These are phyloP conservation scores for Erethizon dorsatum DNA, from an alignment of 2,797 vertebrate species.

Conservation along the genomic window DNA sequence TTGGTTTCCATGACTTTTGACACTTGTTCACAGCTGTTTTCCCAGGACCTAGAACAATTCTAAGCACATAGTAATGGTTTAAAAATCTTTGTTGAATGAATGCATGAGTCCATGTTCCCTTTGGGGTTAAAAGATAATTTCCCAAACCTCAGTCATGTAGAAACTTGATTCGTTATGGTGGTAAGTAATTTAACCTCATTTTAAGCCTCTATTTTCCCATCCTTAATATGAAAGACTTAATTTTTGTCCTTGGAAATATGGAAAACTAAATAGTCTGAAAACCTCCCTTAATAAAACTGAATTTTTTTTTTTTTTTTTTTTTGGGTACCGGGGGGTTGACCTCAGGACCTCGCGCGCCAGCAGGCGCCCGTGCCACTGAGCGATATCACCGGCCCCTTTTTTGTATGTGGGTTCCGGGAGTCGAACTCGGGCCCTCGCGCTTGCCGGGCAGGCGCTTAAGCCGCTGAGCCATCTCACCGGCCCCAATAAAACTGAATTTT, in stretches of 20 bases:
- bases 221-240: neutral
- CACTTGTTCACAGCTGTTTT: neutral
- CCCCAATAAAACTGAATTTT: slow-evolving; percentile 51
- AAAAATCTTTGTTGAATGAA: neutral
- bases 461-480: too few relatives aligned
- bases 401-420: too few relatives aligned
- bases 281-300: slow-evolving; percentile 25
- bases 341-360: too few relatives aligned
- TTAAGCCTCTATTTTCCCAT: slow-evolving; percentile 18
- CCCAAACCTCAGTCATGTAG: neutral
- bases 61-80: neutral
- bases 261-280: neutral
- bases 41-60: neutral
- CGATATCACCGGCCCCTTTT: too few relatives aligned
- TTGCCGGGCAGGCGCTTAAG: too few relatives aligned
- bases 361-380: too few relatives aligned
- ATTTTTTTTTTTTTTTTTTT: slow-evolving; percentile 52
- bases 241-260: slow-evolving; percentile 3
- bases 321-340: too few relatives aligned
- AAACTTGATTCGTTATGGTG: neutral
- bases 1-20: neutral
- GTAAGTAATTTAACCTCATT: neutral
- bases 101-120: neutral
- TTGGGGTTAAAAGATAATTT: slow-evolving; percentile 5
- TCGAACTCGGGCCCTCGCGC: too few relatives aligned